phyloP scores from a whole-genome alignment of 2,113 vertebrate species.

The Halichoerus grypus region DNA sequence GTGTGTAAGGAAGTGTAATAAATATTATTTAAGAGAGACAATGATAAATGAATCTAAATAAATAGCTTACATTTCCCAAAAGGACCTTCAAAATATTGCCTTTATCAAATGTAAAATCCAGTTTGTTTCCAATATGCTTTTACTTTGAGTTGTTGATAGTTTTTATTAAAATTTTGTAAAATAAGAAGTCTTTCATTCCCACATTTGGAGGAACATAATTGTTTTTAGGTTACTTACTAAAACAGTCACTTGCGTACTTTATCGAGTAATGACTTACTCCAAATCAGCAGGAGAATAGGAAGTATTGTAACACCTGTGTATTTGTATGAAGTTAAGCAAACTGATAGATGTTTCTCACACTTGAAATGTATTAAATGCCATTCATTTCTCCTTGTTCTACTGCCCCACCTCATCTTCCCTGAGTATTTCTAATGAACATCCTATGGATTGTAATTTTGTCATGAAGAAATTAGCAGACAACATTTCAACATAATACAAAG shows the following conservation, averaged over 20 bases:
- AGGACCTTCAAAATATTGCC: slow-evolving; percentile 49
- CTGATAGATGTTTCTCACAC: neutral
- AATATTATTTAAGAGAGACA: slow-evolving; percentile 42
- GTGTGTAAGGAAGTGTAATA: slow-evolving; percentile 14
- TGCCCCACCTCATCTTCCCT: neutral
- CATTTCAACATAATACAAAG: neutral
- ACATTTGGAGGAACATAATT: neutral
- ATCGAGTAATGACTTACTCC: slow-evolving; percentile 6
- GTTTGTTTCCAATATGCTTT: slow-evolving; percentile 57
- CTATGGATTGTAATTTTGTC: neutral
- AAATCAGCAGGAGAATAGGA: neutral
- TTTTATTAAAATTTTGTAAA: slow-evolving; percentile 63
- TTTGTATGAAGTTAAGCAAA: neutral
- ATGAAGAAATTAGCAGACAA: slow-evolving; percentile 29
- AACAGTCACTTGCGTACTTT: neutral
- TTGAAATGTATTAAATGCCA: neutral
- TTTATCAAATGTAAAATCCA: slow-evolving; percentile 60
- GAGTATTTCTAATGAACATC: neutral
- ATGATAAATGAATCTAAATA: slow-evolving; percentile 61
- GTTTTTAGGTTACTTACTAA: slow-evolving; percentile 31
- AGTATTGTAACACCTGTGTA: neutral
- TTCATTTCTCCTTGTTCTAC: neutral
- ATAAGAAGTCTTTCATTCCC: neutral
- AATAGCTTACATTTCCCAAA: slow-evolving; percentile 61
- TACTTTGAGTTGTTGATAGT: slow-evolving; percentile 49